A percentile compares a stretch with the other conserved stretches of the same genome.
phyloP scores from a whole-genome alignment of 35 echinoderm and acorn worm genomes.

The Stichopus chloronotus region DNA sequence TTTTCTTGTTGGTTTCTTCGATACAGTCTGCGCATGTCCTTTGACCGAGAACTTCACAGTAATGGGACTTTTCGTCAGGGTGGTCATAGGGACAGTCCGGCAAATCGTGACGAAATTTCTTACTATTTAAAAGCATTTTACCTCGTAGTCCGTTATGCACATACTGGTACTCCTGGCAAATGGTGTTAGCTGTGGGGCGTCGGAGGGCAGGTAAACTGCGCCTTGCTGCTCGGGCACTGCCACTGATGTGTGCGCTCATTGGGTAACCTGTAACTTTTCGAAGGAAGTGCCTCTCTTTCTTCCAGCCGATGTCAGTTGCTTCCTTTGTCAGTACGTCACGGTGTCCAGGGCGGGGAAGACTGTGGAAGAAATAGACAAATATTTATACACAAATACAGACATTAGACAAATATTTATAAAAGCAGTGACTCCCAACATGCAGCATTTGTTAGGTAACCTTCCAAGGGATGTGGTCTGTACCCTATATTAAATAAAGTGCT shows the following conservation, averaged over 20 bases:
- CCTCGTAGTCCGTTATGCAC: constrained; percentile 84
- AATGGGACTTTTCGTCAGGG: constrained; percentile 63
- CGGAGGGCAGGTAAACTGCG: constrained; percentile 32
- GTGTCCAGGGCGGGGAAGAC: constrained; percentile 78
- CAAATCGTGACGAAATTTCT: constrained; percentile 69
- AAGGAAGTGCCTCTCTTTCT: constrained; percentile 69
- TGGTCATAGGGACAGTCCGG: constrained; percentile 21
- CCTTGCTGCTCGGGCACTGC: constrained; percentile 57
- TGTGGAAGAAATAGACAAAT: constrained; percentile 3
- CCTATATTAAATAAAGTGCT: no score
- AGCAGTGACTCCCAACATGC: no score
- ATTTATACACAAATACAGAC: not conserved
- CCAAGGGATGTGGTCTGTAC: no score
- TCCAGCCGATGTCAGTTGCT: constrained; percentile 70
- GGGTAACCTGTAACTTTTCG: constrained; percentile 76
- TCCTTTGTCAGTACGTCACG: constrained; percentile 66
- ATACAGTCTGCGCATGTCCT: constrained; percentile 76
- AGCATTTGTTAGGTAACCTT: no score
- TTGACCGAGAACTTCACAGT: constrained; percentile 84
- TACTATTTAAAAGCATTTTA: constrained; percentile 74
- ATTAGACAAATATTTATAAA: not conserved
- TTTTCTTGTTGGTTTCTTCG: constrained; percentile 75
- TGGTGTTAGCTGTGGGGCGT: constrained; percentile 83
- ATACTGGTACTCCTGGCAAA: constrained; percentile 84
- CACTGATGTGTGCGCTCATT: constrained; percentile 72